phyloP scores from a whole-genome alignment of 1,140 invertebrate genomes.

The Trichoplusia ni region DNA sequence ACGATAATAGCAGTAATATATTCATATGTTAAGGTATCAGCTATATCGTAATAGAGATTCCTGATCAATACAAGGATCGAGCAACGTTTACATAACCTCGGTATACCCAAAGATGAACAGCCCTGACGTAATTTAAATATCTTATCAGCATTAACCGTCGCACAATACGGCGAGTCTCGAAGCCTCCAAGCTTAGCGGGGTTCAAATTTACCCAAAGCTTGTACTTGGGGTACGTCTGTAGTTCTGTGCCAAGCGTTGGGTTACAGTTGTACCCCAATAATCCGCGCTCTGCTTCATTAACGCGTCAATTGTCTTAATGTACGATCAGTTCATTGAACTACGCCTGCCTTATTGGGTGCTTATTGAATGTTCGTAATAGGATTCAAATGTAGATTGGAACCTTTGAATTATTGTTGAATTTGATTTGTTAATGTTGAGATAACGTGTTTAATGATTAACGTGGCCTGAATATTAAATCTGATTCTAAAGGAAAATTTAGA shows the following conservation, averaged over 20 bases:
- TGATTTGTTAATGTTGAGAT: background rate
- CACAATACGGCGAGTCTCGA: background rate
- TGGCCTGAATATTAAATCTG: no score
- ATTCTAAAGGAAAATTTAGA: no score
- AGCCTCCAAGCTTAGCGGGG: conserved; percentile 1
- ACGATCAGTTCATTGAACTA: conserved; percentile 19
- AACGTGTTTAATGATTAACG: no score
- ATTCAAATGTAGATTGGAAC: background rate
- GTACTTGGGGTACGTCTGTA: no score
- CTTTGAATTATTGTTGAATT: background rate
- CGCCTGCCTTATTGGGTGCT: background rate
- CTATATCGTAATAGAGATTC: no score
- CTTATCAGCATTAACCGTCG: background rate
- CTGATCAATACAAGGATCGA: no score
- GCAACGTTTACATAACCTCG: no score
- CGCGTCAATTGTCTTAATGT: conserved; percentile 20
- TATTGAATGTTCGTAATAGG: background rate
- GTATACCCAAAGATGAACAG: background rate
- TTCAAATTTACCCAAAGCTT: background rate
- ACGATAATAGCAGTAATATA: no score
- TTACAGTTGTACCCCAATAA: conserved; percentile 18
- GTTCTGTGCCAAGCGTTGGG: no score
- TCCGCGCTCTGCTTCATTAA: conserved; percentile 15
- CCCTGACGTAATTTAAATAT: conserved; percentile 10
- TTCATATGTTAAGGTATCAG: no score